Conservation (phyloP, 2,797 vertebrate genomes). For the Poeciliopsis gracilis region DNA sequence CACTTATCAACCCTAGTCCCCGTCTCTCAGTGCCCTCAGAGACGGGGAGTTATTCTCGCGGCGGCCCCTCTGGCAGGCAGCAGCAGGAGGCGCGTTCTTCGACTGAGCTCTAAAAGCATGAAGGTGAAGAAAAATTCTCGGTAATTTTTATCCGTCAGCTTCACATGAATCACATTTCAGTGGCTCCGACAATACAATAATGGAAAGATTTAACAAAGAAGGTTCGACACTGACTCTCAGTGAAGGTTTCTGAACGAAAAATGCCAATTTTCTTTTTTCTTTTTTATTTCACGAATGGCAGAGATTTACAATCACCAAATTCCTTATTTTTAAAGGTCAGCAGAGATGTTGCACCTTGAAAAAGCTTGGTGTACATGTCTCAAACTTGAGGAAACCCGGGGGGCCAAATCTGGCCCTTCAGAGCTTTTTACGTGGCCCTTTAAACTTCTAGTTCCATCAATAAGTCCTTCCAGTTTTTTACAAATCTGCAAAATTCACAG, state of each 20-base stretch:
- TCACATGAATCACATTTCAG: background rate
- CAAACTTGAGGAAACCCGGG: too few species aligned
- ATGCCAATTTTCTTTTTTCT: background rate
- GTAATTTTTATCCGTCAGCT: background rate
- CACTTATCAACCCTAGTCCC: slow-evolving; percentile 27
- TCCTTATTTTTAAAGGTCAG: background rate
- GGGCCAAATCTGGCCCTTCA: too few species aligned
- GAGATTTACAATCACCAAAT: background rate
- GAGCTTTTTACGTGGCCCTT: too few species aligned
- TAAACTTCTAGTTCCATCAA: too few species aligned
- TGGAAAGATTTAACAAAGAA: background rate
- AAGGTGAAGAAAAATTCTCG: background rate
- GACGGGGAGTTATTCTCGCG: slow-evolving; percentile 19
- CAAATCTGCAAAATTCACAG: too few species aligned
- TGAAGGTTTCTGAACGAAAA: background rate
- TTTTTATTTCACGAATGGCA: background rate
- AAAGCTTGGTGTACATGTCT: too few species aligned
- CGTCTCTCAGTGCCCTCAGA: slow-evolving; percentile 31
- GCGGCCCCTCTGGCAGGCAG: slow-evolving; percentile 23
- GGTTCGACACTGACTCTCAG: background rate
- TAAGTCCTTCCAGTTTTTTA: too few species aligned
- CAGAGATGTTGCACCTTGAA: background rate
- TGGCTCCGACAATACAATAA: background rate
- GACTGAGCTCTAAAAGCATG: background rate
- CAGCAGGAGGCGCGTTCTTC: background rate